Percentiles rank a stretch among this genome's conserved stretches.
These are phyloP conservation scores for Clivina fossor DNA, from an alignment of 2,888 invertebrate genomes.

Conservation along the genomic window DNA sequence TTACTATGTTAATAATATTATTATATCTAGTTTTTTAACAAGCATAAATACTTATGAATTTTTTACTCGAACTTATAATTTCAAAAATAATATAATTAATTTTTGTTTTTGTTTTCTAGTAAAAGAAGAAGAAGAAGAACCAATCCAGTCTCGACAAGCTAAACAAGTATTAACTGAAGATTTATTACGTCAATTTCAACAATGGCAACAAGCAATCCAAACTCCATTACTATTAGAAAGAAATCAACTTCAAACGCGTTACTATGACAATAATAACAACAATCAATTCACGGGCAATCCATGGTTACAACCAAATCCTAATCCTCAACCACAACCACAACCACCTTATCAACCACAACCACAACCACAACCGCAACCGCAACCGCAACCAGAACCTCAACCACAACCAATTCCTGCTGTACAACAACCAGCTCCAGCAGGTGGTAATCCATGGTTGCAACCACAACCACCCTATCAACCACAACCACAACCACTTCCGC, in stretches of 20 bases:
- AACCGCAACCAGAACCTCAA: slow-evolving; percentile 18
- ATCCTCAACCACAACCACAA: not conserved
- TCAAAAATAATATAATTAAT: not conserved
- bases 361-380: slow-evolving; percentile 14
- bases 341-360: slow-evolving; percentile 5
- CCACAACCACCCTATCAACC: slow-evolving; percentile 7
- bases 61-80: no score
- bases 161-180: slow-evolving; percentile 17
- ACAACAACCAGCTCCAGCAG: no score
- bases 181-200: slow-evolving; percentile 16
- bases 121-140: not conserved
- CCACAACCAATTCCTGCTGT: slow-evolving; percentile 2
- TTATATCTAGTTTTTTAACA: no score
- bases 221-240: not conserved
- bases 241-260: not conserved
- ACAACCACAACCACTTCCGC: no score
- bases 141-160: not conserved
- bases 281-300: slow-evolving; percentile 7
- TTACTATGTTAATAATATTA: no score
- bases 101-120: not conserved
- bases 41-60: no score
- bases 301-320: slow-evolving; percentile 16
- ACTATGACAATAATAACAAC: not conserved
- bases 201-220: slow-evolving; percentile 20
- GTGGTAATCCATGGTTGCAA: slow-evolving; percentile 6